Evolutionary conservation across 64 coral and sea anemone species (phyloP).

Genomic region (Montipora cactus): DNA sequence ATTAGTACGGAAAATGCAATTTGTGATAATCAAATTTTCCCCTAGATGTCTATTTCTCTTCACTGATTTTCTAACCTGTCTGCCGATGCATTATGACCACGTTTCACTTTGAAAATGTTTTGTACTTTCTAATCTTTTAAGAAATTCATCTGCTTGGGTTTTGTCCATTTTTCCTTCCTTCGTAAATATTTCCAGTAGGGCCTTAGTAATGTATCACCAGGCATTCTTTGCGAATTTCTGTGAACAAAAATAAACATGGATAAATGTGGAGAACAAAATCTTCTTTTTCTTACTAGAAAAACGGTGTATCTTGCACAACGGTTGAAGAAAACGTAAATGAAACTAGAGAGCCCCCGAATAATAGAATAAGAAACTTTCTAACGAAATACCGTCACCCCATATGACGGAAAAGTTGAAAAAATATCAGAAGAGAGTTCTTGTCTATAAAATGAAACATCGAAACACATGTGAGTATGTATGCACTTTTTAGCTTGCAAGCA

Average conservation of each 20-base stretch:
- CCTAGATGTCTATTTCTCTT: background rate
- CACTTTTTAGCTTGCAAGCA: too few relatives aligned
- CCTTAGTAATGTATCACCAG: slow-evolving; percentile 75
- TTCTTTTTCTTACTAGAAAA: too few relatives aligned
- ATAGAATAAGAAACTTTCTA: too few relatives aligned
- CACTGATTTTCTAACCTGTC: background rate
- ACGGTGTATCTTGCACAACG: too few relatives aligned
- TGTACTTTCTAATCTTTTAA: slow-evolving; percentile 78
- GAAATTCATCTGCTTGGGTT: slow-evolving; percentile 65
- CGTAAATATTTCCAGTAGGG: slow-evolving; percentile 80
- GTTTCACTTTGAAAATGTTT: slow-evolving; percentile 96
- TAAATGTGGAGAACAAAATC: background rate
- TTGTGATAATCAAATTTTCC: too few relatives aligned
- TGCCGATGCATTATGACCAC: slow-evolving; percentile 60
- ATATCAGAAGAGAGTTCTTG: too few relatives aligned
- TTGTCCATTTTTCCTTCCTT: slow-evolving; percentile 79
- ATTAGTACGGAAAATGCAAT: too few relatives aligned
- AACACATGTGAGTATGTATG: too few relatives aligned
- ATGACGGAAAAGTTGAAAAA: too few relatives aligned
- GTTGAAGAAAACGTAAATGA: fast-evolving
- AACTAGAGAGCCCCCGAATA: too few relatives aligned
- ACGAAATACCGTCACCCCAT: too few relatives aligned
- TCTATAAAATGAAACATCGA: too few relatives aligned
- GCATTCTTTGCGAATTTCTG: slow-evolving; percentile 97
- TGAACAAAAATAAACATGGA: background rate